A percentile compares a stretch with the other conserved stretches of the same genome.
These are phyloP conservation scores for Popillia japonica DNA, from an alignment of 1,140 invertebrate genomes.

Conservation along the genomic window DNA sequence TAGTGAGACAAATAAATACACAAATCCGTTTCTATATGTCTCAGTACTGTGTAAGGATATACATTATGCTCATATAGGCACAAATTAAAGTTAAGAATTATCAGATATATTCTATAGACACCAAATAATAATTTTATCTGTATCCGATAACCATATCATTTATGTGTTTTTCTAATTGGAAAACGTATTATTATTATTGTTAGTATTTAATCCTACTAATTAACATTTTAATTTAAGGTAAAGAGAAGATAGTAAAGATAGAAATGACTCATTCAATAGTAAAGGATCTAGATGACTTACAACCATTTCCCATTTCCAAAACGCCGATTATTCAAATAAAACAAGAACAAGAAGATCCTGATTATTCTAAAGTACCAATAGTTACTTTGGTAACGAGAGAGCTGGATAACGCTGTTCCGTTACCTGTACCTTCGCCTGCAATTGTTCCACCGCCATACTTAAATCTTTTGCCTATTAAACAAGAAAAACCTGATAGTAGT, in stretches of 20 bases:
- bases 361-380: not conserved
- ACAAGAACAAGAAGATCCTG: constrained; percentile 36
- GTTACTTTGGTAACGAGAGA: not conserved
- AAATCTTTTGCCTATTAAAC: constrained; percentile 12
- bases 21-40: too few relatives aligned
- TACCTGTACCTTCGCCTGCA: constrained; percentile 13
- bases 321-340: constrained; percentile 20
- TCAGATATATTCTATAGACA: too few relatives aligned
- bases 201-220: too few relatives aligned
- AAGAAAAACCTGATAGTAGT: constrained; percentile 7
- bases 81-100: too few relatives aligned
- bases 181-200: too few relatives aligned
- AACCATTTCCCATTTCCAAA: not conserved
- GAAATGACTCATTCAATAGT: constrained; percentile 39
- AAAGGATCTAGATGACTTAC: constrained; percentile 36
- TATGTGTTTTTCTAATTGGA: too few relatives aligned
- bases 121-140: too few relatives aligned
- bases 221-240: not conserved
- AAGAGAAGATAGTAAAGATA: constrained; percentile 39
- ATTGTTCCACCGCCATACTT: constrained; percentile 13
- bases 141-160: too few relatives aligned
- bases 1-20: too few relatives aligned
- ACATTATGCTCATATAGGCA: too few relatives aligned
- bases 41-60: too few relatives aligned
- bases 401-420: not conserved